Base-by-base conservation (phyloP, 1,140 invertebrate species). In the Druon quercuslanigerum region DNA sequence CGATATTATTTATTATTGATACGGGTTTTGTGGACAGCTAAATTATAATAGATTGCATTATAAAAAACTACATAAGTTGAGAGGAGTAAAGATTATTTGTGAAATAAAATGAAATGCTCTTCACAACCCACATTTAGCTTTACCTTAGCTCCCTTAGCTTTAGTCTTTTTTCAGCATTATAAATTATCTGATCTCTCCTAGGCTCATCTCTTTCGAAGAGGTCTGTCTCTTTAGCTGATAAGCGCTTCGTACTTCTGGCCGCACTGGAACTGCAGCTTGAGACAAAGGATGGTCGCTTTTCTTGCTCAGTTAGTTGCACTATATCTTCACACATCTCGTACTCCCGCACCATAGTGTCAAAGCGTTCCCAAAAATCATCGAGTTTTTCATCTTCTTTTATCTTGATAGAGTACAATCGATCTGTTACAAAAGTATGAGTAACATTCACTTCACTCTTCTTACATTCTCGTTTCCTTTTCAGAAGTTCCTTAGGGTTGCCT, bases 221-320 rank as follows among this genome's bases (percentile, higher is more conserved):
- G 50, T 52, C 52, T 60, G 17, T 72, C 73, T 57, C 5, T 71
- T 14, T 0, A 77, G 70, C 14, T 80, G 50, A 70, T 80, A 72
- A 17, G 71, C 51, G 50, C 25, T 20, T 78, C 70, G 40, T 13
- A 78, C 6, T 79, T 80, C 76, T 25, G 79, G 79, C 8, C 71
- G 12, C 12, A 46, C 56, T 12, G 60, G 17, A 54, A 25, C 51
- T 3, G 74, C 73, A 0, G 82, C 82, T 54, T 81, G 75, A 50
- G 73, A 79, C 50, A 79, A n/a, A 81, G 7, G 82, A 78, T 8
- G 80, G 79, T 51, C 75, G 20, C 73, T 79, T 79, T 14, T 60
- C 71, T 79, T 82, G 75, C 70, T 73, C 56, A 6, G 56, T 60
- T 3, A 83, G 25, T 54, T 57, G 71, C 19, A 74, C 72, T 51